Evolutionary conservation across 64 coral and sea anemone genomes (phyloP).

Genomic region (Porites lutea): DNA sequence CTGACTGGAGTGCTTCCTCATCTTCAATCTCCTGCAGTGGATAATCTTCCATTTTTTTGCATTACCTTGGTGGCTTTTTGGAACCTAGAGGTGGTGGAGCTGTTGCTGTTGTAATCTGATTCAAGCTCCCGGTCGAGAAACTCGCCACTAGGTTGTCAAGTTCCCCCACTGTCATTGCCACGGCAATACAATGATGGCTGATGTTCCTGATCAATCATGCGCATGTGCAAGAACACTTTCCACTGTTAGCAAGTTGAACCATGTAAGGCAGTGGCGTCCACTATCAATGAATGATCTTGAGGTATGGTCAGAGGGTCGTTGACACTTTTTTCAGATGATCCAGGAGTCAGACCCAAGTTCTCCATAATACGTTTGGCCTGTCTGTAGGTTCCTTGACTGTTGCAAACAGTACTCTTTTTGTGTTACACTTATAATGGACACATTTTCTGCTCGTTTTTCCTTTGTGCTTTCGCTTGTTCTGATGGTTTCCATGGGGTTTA

Average conservation of each 20-base stretch:
- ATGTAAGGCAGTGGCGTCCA: constrained; percentile 12
- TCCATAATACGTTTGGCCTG: no score
- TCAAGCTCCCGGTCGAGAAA: not conserved
- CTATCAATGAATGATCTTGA: constrained; percentile 14
- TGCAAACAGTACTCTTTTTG: no score
- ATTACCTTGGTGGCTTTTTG: constrained; percentile 21
- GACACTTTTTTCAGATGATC: no score
- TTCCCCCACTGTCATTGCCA: constrained; percentile 1
- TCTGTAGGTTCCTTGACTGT: no score
- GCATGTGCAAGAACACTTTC: constrained; percentile 34
- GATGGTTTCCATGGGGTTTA: no score
- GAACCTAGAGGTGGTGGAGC: constrained; percentile 7
- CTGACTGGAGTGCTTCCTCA: not conserved
- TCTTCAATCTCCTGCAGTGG: not conserved
- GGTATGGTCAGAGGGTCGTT: no score
- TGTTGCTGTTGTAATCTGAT: not conserved
- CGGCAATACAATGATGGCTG: constrained; percentile 32
- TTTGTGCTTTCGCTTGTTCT: no score
- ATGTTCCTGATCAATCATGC: constrained; percentile 18
- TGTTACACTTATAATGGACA: no score
- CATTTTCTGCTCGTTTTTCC: no score
- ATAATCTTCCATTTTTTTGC: constrained; percentile 9
- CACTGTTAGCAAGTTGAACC: not conserved
- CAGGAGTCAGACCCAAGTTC: no score
- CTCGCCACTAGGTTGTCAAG: not conserved